Evolutionary conservation across 1,140 invertebrate genomes (phyloP).

Genomic region (Aphelenchoides avenae): DNA sequence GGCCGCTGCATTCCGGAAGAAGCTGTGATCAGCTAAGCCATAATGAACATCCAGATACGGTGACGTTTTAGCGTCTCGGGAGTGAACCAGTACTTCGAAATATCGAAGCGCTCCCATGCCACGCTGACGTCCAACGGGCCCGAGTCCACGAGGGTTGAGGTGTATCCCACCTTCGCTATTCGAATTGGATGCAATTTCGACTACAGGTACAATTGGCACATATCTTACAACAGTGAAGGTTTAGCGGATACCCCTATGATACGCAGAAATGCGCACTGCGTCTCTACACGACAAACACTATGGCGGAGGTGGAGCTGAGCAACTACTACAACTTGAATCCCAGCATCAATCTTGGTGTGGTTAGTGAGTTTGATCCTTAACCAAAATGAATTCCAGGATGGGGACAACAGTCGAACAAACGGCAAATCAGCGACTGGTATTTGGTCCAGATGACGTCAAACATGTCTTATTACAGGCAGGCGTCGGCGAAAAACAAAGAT

Average conservation of each 20-base stretch:
- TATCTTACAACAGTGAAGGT: too few species aligned
- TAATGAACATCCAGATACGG: background rate
- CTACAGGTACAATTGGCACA: too few species aligned
- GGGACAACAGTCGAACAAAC: constrained; percentile 32
- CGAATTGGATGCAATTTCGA: constrained; percentile 52
- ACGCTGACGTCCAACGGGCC: constrained; percentile 39
- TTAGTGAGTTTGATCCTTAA: constrained; percentile 2
- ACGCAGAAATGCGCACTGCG: constrained; percentile 36
- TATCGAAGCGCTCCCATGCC: constrained; percentile 47
- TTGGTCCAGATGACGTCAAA: constrained; percentile 26
- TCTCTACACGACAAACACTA: constrained; percentile 37
- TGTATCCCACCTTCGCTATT: constrained; percentile 54
- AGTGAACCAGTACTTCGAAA: constrained; percentile 52
- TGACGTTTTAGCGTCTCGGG: constrained; percentile 45
- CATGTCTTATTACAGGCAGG: constrained; percentile 24
- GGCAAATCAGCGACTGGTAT: constrained; percentile 40
- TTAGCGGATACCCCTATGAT: constrained; percentile 44
- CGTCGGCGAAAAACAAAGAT: too few species aligned
- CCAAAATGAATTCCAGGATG: too few species aligned
- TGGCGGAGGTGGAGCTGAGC: constrained; percentile 38
- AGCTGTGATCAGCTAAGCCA: background rate
- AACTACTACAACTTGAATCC: constrained; percentile 31
- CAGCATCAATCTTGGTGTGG: constrained; percentile 24
- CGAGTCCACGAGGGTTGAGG: constrained; percentile 41
- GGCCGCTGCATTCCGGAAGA: background rate